Percentiles rank a stretch among this genome's conserved stretches.
Evolutionary conservation across 2,113 vertebrate genomes (phyloP).

Genomic region (Amphiprion percula): DNA sequence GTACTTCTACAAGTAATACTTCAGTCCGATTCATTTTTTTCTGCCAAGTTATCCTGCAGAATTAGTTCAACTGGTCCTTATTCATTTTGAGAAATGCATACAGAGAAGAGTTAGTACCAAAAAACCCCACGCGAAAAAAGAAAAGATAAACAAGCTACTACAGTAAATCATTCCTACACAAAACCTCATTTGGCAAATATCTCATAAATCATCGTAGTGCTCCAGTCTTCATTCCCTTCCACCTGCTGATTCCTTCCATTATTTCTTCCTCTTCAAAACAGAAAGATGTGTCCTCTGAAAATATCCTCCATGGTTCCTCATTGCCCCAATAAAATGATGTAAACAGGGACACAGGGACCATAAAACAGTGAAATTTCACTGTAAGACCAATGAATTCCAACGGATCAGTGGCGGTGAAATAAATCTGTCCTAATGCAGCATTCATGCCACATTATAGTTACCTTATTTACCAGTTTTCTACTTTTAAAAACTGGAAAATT

Average conservation of each 20-base stretch:
- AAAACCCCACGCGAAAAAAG: conserved; percentile 14
- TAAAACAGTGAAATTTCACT: background rate
- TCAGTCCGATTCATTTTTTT: background rate
- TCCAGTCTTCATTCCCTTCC: conserved; percentile 5
- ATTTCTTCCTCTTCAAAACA: background rate
- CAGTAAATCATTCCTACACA: conserved; percentile 39
- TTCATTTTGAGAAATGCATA: conserved; percentile 13
- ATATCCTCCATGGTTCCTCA: background rate
- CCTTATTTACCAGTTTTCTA: no score
- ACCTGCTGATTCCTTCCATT: background rate
- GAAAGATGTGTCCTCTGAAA: background rate
- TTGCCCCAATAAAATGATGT: conserved; percentile 14
- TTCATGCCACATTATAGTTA: no score
- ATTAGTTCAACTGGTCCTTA: conserved; percentile 20
- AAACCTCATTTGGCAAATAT: conserved; percentile 73
- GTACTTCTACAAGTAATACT: conserved; percentile 3
- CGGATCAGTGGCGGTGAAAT: background rate
- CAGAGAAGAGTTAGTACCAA: conserved; percentile 51
- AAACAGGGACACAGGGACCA: conserved; percentile 59
- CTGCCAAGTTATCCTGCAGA: background rate
- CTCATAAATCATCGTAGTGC: conserved; percentile 23
- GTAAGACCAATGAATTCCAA: background rate
- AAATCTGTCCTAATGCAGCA: background rate
- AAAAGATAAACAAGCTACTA: background rate
- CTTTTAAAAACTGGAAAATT: no score